Percentiles rank a stretch among this genome's conserved stretches.
phyloP scores from a whole-genome alignment of 2,797 vertebrate genomes.

The Gambelia wislizenii region DNA sequence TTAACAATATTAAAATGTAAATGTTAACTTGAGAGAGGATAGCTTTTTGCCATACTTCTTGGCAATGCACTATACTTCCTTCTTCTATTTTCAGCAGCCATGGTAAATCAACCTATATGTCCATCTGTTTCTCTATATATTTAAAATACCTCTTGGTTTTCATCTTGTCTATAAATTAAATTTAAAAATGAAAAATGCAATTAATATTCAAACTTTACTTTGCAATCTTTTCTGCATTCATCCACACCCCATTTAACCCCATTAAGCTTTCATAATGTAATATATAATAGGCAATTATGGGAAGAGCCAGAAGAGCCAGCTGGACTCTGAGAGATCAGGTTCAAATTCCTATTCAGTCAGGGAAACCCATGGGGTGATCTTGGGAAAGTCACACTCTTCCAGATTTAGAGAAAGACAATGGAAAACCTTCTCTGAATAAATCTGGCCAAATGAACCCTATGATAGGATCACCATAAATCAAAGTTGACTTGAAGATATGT shows the following conservation, averaged over 20 bases:
- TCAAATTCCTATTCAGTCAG: too few relatives aligned
- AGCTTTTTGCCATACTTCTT: conserved; percentile 44
- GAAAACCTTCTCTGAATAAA: too few relatives aligned
- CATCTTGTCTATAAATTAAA: background rate
- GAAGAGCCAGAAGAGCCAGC: too few relatives aligned
- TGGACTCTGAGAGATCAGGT: too few relatives aligned
- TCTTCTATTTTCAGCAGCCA: conserved; percentile 47
- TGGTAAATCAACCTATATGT: background rate
- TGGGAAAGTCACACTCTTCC: too few relatives aligned
- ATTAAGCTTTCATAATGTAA: conserved; percentile 22
- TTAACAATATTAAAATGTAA: conserved; percentile 61
- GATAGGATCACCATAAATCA: too few relatives aligned
- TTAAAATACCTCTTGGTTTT: background rate
- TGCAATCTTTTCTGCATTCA: background rate
- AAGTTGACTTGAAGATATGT: too few relatives aligned
- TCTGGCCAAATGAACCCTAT: too few relatives aligned
- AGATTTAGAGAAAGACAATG: too few relatives aligned
- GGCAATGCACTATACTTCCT: conserved; percentile 45
- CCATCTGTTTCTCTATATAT: conserved; percentile 8
- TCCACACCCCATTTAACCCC: background rate
- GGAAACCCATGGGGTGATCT: too few relatives aligned
- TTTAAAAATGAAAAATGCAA: too few relatives aligned
- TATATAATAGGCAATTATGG: background rate
- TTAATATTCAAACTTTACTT: conserved; percentile 3
- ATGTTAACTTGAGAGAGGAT: conserved; percentile 48